phyloP scores from a whole-genome alignment of 2,888 invertebrate species.

The Dolichomitus sp. region DNA sequence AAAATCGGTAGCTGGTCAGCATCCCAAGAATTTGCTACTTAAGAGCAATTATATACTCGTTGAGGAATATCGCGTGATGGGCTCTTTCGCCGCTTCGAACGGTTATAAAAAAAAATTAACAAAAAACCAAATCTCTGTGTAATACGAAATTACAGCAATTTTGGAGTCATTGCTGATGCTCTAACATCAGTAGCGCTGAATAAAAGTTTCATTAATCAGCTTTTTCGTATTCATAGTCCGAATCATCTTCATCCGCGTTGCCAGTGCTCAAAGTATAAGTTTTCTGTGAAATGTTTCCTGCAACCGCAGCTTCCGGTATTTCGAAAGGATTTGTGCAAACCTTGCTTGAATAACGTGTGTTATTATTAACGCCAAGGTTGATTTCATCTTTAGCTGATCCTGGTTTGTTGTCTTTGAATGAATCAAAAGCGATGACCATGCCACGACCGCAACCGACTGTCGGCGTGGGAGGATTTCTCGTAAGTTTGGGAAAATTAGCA shows the following conservation, averaged over 20 bases:
- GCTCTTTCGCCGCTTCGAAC: neutral
- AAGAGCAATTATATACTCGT: conserved; percentile 20
- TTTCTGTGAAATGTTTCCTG: neutral
- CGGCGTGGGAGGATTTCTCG: neutral
- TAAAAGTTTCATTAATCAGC: neutral
- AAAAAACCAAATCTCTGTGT: neutral
- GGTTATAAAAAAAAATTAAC: neutral
- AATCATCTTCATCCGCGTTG: neutral
- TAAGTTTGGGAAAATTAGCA: neutral
- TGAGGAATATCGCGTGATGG: conserved; percentile 43
- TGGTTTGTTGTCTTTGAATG: neutral
- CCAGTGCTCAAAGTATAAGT: neutral
- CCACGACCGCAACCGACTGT: neutral
- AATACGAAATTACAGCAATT: neutral
- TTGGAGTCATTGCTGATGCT: neutral
- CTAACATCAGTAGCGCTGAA: neutral
- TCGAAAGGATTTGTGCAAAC: neutral
- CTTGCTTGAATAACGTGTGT: neutral
- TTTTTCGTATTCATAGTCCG: neutral
- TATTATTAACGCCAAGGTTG: neutral
- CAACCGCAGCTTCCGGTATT: neutral
- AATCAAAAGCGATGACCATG: neutral
- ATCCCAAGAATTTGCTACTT: conserved; percentile 18
- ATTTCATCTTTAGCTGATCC: neutral
- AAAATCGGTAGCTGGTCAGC: conserved; percentile 17